Evolutionary conservation across 1,140 invertebrate species (phyloP).

Genomic region (Elymnias hypermnestra): DNA sequence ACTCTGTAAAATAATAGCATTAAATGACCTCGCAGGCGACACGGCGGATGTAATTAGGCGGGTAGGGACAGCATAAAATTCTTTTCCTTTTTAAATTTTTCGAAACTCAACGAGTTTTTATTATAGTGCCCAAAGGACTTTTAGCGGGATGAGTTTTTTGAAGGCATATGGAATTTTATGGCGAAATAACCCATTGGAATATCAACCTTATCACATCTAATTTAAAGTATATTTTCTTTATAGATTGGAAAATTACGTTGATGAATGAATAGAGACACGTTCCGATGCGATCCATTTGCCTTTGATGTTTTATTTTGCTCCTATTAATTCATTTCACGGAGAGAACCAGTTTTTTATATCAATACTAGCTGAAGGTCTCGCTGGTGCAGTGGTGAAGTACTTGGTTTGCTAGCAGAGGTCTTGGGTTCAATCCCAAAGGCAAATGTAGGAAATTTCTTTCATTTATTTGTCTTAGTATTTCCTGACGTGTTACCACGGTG

Average conservation of each 20-base stretch:
- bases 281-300: slow-evolving; percentile 13
- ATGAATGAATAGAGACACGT: slow-evolving; percentile 13
- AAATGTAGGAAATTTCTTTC: no score
- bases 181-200: not conserved
- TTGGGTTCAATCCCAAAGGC: no score
- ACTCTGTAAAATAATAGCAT: slow-evolving; percentile 32
- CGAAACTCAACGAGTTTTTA: slow-evolving; percentile 24
- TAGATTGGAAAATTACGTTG: slow-evolving; percentile 1
- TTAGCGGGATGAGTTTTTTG: slow-evolving; percentile 31
- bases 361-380: not conserved
- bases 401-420: no score
- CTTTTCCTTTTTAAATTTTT: slow-evolving; percentile 27
- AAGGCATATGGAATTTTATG: slow-evolving; percentile 15
- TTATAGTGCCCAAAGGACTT: slow-evolving; percentile 33
- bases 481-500: no score
- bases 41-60: slow-evolving; percentile 36
- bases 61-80: slow-evolving; percentile 26
- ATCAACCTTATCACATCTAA: not conserved
- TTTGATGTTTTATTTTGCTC: slow-evolving; percentile 14
- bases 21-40: slow-evolving; percentile 31
- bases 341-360: slow-evolving; percentile 1
- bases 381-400: no score
- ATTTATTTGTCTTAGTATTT: no score
- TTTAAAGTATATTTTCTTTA: not conserved
- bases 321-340: slow-evolving; percentile 14